Evolutionary conservation across 2,888 invertebrate genomes (phyloP).

Genomic region (Synergus laeviventris): DNA sequence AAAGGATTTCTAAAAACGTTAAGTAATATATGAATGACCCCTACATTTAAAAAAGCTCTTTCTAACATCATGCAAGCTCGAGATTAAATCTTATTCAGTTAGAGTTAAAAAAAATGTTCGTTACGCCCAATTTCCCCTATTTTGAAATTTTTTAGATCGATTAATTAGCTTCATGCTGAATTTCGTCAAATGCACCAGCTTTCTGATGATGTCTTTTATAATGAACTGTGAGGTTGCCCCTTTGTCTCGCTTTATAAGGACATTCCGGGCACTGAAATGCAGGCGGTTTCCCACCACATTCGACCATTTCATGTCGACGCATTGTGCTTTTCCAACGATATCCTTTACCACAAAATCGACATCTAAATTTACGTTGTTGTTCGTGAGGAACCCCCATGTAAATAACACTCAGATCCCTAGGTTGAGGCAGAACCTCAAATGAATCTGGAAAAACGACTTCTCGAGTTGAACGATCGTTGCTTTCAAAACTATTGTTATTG

Average conservation of each 20-base stretch:
- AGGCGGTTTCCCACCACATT: slow-evolving; percentile 90
- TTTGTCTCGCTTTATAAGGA: slow-evolving; percentile 87
- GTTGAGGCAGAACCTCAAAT: slow-evolving; percentile 74
- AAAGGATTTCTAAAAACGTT: no score
- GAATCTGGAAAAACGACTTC: slow-evolving; percentile 74
- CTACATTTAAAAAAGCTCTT: neutral
- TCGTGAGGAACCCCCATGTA: slow-evolving; percentile 78
- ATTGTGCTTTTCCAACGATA: slow-evolving; percentile 92
- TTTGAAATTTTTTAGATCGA: neutral
- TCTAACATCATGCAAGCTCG: neutral
- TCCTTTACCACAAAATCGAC: slow-evolving; percentile 89
- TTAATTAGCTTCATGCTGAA: slow-evolving; percentile 22
- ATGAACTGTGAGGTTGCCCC: slow-evolving; percentile 89
- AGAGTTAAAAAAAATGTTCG: neutral
- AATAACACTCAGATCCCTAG: slow-evolving; percentile 71
- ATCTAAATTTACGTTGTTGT: slow-evolving; percentile 83
- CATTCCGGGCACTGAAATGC: slow-evolving; percentile 89
- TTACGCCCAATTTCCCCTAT: neutral
- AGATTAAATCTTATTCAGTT: neutral
- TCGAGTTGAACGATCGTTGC: slow-evolving; percentile 61
- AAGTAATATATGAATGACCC: no score
- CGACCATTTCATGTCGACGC: slow-evolving; percentile 88
- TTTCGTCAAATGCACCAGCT: slow-evolving; percentile 65
- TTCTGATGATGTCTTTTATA: slow-evolving; percentile 85
- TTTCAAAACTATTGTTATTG: slow-evolving; percentile 54